These are phyloP conservation scores for Drosophila malerkotliana DNA, from an alignment of 1,140 invertebrate genomes.

Conservation along the genomic window DNA sequence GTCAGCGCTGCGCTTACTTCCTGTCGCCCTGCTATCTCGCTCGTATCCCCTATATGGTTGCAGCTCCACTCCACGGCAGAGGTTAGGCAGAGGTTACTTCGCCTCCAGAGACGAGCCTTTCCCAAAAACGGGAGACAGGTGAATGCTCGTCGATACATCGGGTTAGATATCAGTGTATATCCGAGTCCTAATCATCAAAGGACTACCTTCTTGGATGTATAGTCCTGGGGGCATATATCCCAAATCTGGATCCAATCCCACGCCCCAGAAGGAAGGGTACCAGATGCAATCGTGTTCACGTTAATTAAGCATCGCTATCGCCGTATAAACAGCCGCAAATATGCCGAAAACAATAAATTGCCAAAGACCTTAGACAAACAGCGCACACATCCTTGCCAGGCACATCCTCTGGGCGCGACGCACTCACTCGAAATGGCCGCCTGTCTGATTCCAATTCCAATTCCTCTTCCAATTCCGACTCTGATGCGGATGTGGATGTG, in stretches of 20 bases:
- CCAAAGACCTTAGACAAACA: conserved; percentile 44
- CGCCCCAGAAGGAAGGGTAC: conserved; percentile 8
- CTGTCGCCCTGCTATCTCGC: conserved; percentile 38
- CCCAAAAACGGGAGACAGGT: conserved; percentile 17
- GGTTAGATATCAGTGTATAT: conserved; percentile 1
- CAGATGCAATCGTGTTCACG: conserved; percentile 47
- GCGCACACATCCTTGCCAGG: conserved; percentile 23
- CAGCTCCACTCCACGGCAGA: not conserved
- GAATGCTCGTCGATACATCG: conserved; percentile 3
- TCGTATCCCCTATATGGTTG: conserved; percentile 15
- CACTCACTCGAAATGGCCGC: conserved; percentile 61
- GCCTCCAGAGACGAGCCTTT: not conserved
- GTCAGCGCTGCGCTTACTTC: conserved; percentile 70
- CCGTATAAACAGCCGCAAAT: conserved; percentile 74
- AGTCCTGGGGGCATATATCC: not conserved
- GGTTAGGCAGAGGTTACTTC: conserved; percentile 30
- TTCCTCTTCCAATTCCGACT: conserved; percentile 9
- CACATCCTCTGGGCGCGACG: conserved; percentile 37
- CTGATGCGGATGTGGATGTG: not conserved
- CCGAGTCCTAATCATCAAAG: no score
- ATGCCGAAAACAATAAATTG: conserved; percentile 78
- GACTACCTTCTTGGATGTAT: no score
- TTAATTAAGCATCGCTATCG: conserved; percentile 46
- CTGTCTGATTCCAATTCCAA: conserved; percentile 18
- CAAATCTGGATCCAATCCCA: conserved; percentile 11